A percentile compares a stretch with the other conserved stretches of the same genome.
Conservation (phyloP, 2,797 vertebrate species). For the Hydrolagus colliei region DNA sequence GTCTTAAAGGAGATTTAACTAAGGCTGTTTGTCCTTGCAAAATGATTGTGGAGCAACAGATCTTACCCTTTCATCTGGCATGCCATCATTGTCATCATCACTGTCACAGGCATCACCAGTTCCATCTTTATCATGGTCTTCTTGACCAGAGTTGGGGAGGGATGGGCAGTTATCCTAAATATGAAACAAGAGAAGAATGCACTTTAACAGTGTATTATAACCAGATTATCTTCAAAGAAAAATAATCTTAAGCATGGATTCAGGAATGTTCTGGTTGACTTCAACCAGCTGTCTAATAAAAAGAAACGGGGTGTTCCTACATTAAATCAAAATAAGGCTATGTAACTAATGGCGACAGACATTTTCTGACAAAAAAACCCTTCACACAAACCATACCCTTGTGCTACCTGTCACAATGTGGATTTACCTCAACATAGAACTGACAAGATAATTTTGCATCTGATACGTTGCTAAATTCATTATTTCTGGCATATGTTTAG, state of each 20-base stretch:
- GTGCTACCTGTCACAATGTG: neutral
- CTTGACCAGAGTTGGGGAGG: conserved; percentile 97
- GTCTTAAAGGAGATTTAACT: neutral
- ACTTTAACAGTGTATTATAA: conserved; percentile 10
- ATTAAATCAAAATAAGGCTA: neutral
- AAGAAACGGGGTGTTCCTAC: neutral
- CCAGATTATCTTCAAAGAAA: neutral
- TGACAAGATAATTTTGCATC: neutral
- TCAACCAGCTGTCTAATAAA: neutral
- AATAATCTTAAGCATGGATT: neutral
- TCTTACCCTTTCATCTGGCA: conserved; percentile 87
- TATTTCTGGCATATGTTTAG: neutral
- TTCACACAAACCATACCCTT: neutral
- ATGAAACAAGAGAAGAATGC: conserved; percentile 38
- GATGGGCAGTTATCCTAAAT: conserved; percentile 90
- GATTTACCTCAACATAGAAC: conserved; percentile 2
- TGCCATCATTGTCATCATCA: conserved; percentile 91
- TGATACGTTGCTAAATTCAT: neutral
- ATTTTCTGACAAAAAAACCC: neutral
- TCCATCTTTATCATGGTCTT: conserved; percentile 96
- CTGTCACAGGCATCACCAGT: conserved; percentile 89
- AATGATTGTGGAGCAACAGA: conserved; percentile 27
- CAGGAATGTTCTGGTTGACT: neutral
- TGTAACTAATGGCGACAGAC: neutral
- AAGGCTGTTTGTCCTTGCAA: neutral